Evolutionary conservation across 2,797 vertebrate species (phyloP).

Genomic region (Meriones psammophilus): DNA sequence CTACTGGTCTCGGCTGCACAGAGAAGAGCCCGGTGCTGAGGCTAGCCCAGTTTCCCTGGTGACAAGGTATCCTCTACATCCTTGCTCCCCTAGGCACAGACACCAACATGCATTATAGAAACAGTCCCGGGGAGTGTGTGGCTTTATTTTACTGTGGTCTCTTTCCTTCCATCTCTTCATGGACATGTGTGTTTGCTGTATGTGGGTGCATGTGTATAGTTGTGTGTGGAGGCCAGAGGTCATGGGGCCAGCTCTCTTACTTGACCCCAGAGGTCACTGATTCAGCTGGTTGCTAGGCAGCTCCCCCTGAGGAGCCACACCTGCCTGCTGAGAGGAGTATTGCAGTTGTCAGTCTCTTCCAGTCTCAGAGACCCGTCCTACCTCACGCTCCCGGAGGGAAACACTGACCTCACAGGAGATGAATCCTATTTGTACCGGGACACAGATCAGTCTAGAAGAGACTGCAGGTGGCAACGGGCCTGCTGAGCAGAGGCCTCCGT

Average conservation of each 20-base stretch:
- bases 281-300: background rate
- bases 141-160: background rate
- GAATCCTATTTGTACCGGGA: accelerated
- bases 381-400: accelerated
- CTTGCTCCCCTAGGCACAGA: background rate
- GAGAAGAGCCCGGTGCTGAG: background rate
- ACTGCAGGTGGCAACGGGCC: accelerated
- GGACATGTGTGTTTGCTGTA: background rate
- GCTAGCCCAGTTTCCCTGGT: background rate
- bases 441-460: accelerated
- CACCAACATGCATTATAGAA: background rate
- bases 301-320: background rate
- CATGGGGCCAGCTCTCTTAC: background rate
- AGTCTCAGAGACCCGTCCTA: accelerated
- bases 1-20: background rate
- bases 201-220: background rate
- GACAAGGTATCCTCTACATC: no score
- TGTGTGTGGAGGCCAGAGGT: background rate
- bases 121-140: no score
- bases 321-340: background rate
- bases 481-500: accelerated
- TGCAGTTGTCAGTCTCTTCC: background rate
- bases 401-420: accelerated
- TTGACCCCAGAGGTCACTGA: background rate
- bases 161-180: background rate